These are phyloP conservation scores for Amaurobius ferox DNA, from an alignment of 2,888 invertebrate genomes.

Conservation along the genomic window DNA sequence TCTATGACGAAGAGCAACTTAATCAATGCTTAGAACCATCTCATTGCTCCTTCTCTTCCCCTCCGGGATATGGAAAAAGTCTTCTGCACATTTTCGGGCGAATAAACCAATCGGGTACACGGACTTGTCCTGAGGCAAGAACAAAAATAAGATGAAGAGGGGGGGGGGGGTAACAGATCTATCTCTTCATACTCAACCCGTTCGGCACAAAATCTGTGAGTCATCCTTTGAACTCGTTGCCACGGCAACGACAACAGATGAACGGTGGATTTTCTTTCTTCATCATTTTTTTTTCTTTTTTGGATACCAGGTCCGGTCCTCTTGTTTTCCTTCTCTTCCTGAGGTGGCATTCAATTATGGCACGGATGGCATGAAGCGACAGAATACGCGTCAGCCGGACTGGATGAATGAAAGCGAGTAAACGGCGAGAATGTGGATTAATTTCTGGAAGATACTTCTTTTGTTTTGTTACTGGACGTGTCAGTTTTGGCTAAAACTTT, in stretches of 20 bases:
- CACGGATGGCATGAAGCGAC: not conserved
- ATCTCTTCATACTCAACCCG: slow-evolving; percentile 54
- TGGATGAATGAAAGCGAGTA: slow-evolving; percentile 5
- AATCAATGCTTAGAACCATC: slow-evolving; percentile 63
- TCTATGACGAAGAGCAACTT: slow-evolving; percentile 63
- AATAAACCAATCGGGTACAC: slow-evolving; percentile 66
- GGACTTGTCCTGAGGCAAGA: slow-evolving; percentile 33
- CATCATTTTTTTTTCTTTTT: slow-evolving; percentile 3
- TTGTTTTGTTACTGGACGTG: not conserved
- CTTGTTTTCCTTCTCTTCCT: slow-evolving; percentile 28
- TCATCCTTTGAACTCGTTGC: slow-evolving; percentile 49
- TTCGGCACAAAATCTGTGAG: slow-evolving; percentile 57
- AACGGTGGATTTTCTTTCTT: slow-evolving; percentile 32
- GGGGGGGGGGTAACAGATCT: slow-evolving; percentile 42
- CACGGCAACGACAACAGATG: slow-evolving; percentile 41
- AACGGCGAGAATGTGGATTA: not conserved
- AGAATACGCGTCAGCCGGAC: slow-evolving; percentile 16
- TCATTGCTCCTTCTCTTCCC: slow-evolving; percentile 35
- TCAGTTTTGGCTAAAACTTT: not conserved
- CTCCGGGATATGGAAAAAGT: slow-evolving; percentile 41
- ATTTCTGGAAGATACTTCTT: not conserved
- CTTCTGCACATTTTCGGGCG: slow-evolving; percentile 49
- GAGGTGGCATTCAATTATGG: slow-evolving; percentile 5
- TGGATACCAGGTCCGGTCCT: not conserved
- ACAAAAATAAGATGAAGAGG: slow-evolving; percentile 24